phyloP scores from a whole-genome alignment of 1,140 invertebrate species.

The Diprion similis region DNA sequence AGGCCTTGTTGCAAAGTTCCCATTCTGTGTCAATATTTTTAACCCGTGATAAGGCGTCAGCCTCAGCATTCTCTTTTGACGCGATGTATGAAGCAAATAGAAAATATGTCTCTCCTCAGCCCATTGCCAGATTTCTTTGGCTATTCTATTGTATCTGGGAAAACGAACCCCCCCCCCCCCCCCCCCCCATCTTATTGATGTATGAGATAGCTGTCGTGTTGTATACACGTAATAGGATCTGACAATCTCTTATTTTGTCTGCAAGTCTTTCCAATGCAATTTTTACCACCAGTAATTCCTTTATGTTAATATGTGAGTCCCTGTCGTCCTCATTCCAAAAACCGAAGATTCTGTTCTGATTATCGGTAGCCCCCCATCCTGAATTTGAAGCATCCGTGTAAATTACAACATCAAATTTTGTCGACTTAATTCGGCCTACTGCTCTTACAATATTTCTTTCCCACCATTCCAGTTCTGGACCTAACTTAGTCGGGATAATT shows the following conservation, averaged over 20 bases:
- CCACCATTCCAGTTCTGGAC: constrained; percentile 22
- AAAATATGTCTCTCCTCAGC: constrained; percentile 30
- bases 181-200: constrained; percentile 40
- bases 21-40: constrained; percentile 31
- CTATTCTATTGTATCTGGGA: constrained; percentile 26
- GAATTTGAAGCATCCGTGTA: constrained; percentile 26
- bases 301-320: constrained; percentile 20
- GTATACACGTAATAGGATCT: constrained; percentile 32
- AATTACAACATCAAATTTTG: constrained; percentile 7
- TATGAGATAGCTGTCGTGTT: constrained; percentile 39
- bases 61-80: constrained; percentile 35
- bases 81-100: constrained; percentile 31
- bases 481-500: neutral
- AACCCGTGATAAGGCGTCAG: constrained; percentile 37
- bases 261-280: constrained; percentile 18
- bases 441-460: constrained; percentile 6
- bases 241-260: constrained; percentile 11
- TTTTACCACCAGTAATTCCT: constrained; percentile 17
- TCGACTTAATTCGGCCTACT: constrained; percentile 13
- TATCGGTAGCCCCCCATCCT: constrained; percentile 22
- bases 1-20: constrained; percentile 23
- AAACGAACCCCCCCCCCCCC: constrained; percentile 36
- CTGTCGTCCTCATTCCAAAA: constrained; percentile 20
- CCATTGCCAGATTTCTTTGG: constrained; percentile 39
- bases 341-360: constrained; percentile 9